A percentile compares a stretch with the other conserved stretches of the same genome.
Conservation (phyloP, 1,140 invertebrate genomes). For the Diabrotica undecimpunctata region DNA sequence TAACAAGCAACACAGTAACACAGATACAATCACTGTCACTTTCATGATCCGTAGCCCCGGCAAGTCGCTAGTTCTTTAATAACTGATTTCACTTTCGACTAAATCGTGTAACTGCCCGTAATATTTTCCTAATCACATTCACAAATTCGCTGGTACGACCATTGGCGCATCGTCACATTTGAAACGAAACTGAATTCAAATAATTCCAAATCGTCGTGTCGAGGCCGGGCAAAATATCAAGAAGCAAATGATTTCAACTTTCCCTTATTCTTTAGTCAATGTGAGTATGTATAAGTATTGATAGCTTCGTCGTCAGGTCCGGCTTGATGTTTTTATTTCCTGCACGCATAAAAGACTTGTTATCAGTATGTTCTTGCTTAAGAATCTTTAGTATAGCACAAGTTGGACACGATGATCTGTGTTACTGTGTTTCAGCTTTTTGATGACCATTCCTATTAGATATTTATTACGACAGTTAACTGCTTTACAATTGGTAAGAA, state of each 20-base stretch:
- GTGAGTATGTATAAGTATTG: constrained; percentile 12
- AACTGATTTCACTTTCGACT: constrained; percentile 8
- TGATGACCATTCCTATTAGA: too few species aligned
- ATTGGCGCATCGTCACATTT: not conserved
- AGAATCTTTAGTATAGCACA: too few species aligned
- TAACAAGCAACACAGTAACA: constrained; percentile 10
- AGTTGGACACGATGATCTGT: too few species aligned
- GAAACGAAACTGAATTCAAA: not conserved
- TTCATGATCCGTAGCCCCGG: constrained; percentile 5
- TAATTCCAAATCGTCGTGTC: constrained; percentile 7
- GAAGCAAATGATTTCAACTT: constrained; percentile 10
- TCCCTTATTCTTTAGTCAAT: constrained; percentile 14
- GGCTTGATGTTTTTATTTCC: not conserved
- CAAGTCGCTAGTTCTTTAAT: not conserved
- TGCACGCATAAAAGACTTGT: too few species aligned
- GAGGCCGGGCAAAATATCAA: constrained; percentile 9
- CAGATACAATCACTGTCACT: constrained; percentile 8
- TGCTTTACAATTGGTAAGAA: too few species aligned
- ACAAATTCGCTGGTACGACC: too few species aligned
- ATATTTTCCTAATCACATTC: too few species aligned
- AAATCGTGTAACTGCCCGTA: not conserved
- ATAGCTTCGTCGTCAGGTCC: not conserved
- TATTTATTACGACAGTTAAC: too few species aligned
- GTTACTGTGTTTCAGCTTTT: too few species aligned
- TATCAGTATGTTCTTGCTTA: too few species aligned